Evolutionary conservation across 1,140 invertebrate genomes (phyloP).

Genomic region (Leptopilina clavipes): DNA sequence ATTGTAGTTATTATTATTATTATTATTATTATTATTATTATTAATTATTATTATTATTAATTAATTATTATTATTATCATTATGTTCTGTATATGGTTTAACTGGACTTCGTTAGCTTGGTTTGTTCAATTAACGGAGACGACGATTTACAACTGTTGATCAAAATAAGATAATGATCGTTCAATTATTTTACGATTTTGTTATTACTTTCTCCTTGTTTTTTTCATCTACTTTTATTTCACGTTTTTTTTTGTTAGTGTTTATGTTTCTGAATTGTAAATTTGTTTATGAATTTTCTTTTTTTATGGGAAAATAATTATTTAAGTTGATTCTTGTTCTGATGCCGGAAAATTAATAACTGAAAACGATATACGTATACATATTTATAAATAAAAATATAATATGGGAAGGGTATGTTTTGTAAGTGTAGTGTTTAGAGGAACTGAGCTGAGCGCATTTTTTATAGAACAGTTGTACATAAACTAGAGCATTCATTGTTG

Average conservation of each 20-base stretch:
- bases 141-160: slow-evolving; percentile 47
- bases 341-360: slow-evolving; percentile 18
- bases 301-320: background rate
- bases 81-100: slow-evolving; percentile 63
- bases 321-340: background rate
- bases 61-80: no score
- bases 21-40: no score
- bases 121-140: slow-evolving; percentile 61
- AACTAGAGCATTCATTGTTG: slow-evolving; percentile 16
- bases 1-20: no score
- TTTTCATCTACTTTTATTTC: no score
- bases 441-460: background rate
- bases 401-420: slow-evolving; percentile 31
- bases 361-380: slow-evolving; percentile 26
- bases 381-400: background rate
- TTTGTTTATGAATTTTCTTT: background rate
- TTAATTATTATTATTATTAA: no score
- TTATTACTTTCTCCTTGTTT: no score
- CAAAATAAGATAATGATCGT: slow-evolving; percentile 59
- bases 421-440: slow-evolving; percentile 10
- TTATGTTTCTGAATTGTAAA: slow-evolving; percentile 37
- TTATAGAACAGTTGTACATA: slow-evolving; percentile 24
- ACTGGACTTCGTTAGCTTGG: slow-evolving; percentile 59
- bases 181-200: no score
- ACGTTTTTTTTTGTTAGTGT: slow-evolving; percentile 41